Percentiles rank a stretch among this genome's conserved stretches.
These are phyloP conservation scores for Leuciscus idus DNA, from an alignment of 2,113 vertebrate species.

Conservation along the genomic window DNA sequence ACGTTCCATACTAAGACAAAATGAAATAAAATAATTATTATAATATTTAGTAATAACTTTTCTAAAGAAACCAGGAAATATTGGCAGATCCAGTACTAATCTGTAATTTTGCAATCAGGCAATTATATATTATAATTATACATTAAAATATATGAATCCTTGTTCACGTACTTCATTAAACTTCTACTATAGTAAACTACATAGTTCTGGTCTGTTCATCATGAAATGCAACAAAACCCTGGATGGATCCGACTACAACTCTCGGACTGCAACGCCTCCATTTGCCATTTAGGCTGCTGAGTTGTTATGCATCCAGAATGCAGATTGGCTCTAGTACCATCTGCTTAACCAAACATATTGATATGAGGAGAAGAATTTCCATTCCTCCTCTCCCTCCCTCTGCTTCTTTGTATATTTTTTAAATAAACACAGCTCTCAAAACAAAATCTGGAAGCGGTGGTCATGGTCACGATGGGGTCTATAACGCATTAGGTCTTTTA, in stretches of 20 bases:
- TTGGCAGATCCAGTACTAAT: no score
- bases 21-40: no score
- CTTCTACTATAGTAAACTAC: no score
- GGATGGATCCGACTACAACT: neutral
- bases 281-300: neutral
- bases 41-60: no score
- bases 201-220: no score
- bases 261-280: neutral
- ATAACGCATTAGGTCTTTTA: conserved; percentile 43
- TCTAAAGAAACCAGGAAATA: neutral
- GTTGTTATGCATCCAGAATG: neutral
- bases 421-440: conserved; percentile 1
- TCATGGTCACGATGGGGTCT: conserved; percentile 33
- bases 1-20: no score
- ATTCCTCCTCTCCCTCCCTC: neutral
- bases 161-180: no score
- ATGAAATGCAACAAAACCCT: neutral
- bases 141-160: no score
- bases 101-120: no score
- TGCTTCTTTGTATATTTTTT: neutral
- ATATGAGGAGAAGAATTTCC: neutral
- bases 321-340: neutral
- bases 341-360: neutral
- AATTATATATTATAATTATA: no score
- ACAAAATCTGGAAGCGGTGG: conserved; percentile 18